These are phyloP conservation scores for Nematopogon swammerdamellus DNA, from an alignment of 2,888 invertebrate species.

Conservation along the genomic window DNA sequence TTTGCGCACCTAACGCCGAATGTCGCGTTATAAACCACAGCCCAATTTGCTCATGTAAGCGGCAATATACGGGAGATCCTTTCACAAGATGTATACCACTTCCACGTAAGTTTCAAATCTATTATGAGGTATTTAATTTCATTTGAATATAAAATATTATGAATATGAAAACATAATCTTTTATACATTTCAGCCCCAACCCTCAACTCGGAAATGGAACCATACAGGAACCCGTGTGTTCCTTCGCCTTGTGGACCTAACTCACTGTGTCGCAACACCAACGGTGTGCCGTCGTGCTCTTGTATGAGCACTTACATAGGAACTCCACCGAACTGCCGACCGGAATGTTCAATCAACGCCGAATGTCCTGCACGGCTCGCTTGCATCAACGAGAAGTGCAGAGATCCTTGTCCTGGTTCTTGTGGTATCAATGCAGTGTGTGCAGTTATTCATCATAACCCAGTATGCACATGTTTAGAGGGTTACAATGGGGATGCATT, in stretches of 20 bases:
- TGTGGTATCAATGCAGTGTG: constrained; percentile 64
- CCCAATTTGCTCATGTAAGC: constrained; percentile 71
- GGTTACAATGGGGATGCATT: constrained; percentile 68
- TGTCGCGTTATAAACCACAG: constrained; percentile 77
- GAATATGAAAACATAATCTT: too few species aligned
- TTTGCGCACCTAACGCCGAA: constrained; percentile 64
- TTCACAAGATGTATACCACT: constrained; percentile 57
- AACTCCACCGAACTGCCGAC: constrained; percentile 63
- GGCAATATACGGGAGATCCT: constrained; percentile 65
- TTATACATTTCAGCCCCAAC: constrained; percentile 32
- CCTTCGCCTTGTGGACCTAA: constrained; percentile 71
- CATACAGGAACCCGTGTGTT: constrained; percentile 51
- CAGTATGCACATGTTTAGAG: constrained; percentile 69
- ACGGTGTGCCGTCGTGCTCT: constrained; percentile 60
- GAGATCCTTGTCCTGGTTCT: constrained; percentile 68
- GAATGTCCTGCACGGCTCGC: constrained; percentile 67
- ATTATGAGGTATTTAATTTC: background rate
- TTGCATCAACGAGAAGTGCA: constrained; percentile 69
- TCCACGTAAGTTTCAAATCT: constrained; percentile 35
- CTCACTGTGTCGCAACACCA: constrained; percentile 59
- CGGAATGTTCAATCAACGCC: constrained; percentile 68
- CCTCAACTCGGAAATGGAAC: constrained; percentile 42
- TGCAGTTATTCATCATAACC: constrained; percentile 66
- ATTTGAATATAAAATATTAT: background rate
- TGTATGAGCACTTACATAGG: constrained; percentile 61